A percentile compares a stretch with the other conserved stretches of the same genome.
phyloP scores from a whole-genome alignment of 2,888 invertebrate genomes.

The Apoda limacodes region DNA sequence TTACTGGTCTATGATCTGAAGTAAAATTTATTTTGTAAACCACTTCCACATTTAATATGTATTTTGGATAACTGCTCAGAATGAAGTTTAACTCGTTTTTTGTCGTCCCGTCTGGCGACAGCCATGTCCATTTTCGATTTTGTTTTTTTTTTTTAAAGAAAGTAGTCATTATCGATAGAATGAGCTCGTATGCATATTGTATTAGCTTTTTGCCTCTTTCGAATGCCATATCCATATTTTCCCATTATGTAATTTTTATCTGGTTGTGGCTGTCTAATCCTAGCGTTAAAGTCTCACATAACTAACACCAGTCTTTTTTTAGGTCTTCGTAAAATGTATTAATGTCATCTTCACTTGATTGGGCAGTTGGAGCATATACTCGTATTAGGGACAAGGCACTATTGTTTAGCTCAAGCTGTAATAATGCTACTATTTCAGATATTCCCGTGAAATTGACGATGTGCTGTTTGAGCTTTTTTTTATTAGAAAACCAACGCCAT shows the following conservation, averaged over 20 bases:
- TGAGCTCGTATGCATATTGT: too few relatives aligned
- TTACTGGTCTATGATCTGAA: not conserved
- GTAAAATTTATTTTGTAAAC: not conserved
- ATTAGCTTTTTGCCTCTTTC: too few relatives aligned
- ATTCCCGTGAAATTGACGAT: conserved; percentile 8
- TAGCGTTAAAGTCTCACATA: too few relatives aligned
- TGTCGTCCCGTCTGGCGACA: not conserved
- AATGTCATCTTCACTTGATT: conserved; percentile 13
- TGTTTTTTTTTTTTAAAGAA: too few relatives aligned
- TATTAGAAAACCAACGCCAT: conserved; percentile 14
- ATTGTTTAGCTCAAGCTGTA: conserved; percentile 6
- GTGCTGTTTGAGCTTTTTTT: conserved; percentile 10
- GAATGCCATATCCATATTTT: too few relatives aligned
- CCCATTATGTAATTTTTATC: too few relatives aligned
- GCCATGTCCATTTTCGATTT: too few relatives aligned
- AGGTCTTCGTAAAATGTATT: conserved; percentile 16
- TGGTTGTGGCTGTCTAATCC: too few relatives aligned
- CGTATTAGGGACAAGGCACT: conserved; percentile 13
- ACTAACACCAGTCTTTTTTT: conserved; percentile 11
- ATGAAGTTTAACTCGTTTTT: conserved; percentile 2
- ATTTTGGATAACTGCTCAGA: not conserved
- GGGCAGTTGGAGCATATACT: conserved; percentile 17
- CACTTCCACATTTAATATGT: not conserved
- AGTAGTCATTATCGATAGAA: too few relatives aligned
- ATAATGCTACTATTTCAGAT: conserved; percentile 12